Percentiles rank a stretch among this genome's conserved stretches.
Conservation (phyloP, 2,797 vertebrate species). For the Sebastes cheni region DNA sequence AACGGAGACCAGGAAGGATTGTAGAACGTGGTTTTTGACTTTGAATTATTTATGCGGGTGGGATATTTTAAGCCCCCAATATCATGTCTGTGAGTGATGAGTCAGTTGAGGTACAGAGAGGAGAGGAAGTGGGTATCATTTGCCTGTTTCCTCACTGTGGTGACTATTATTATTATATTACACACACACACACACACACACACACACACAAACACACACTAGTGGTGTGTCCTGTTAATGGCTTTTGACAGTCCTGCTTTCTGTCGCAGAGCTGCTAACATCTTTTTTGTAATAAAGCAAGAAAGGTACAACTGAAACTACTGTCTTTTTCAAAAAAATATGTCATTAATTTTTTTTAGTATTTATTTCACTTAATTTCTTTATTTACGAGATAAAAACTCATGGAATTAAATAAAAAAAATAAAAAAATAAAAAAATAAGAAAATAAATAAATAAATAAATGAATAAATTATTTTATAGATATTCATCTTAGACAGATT, state of each 20-base stretch:
- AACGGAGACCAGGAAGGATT: constrained; percentile 22
- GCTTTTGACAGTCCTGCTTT: neutral
- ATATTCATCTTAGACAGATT: neutral
- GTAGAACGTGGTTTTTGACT: constrained; percentile 31
- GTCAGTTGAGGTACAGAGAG: constrained; percentile 25
- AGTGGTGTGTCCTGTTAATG: neutral
- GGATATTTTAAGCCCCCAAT: constrained; percentile 76
- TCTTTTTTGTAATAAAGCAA: neutral
- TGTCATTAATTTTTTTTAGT: neutral
- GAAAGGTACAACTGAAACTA: neutral
- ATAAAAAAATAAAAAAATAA: too few relatives aligned
- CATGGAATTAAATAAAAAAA: too few relatives aligned
- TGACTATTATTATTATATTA: too few relatives aligned
- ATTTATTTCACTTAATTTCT: neutral
- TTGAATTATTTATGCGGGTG: constrained; percentile 69
- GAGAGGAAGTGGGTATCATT: constrained; percentile 37
- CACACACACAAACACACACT: neutral
- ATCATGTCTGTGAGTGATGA: constrained; percentile 67
- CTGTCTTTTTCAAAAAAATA: neutral
- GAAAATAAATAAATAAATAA: too few relatives aligned
- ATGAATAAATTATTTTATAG: neutral
- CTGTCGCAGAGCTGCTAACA: neutral
- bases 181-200: neutral
- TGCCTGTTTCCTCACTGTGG: neutral
- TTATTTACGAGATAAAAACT: neutral